These are phyloP conservation scores for Gerris buenoi DNA, from an alignment of 1,140 invertebrate genomes.

Conservation along the genomic window DNA sequence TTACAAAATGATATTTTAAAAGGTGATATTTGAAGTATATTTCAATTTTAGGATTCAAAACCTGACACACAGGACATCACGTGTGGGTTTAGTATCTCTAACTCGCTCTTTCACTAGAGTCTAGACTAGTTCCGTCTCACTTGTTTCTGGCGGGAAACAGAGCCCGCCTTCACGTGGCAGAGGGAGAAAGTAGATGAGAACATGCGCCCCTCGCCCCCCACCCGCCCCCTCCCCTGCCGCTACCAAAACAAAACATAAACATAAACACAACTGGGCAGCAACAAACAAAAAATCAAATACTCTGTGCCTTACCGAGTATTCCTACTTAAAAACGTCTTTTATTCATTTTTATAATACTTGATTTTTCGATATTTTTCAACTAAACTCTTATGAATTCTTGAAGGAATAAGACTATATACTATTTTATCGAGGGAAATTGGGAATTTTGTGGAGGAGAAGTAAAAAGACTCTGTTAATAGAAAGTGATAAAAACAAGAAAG, in stretches of 20 bases:
- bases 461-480: not conserved
- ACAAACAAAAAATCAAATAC: not conserved
- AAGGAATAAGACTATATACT: too few species aligned
- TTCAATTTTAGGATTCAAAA: too few species aligned
- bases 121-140: not conserved
- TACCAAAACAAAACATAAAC: not conserved
- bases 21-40: too few species aligned
- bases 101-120: not conserved
- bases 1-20: too few species aligned
- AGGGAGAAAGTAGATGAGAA: not conserved
- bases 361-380: too few species aligned
- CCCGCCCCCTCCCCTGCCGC: not conserved
- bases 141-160: not conserved
- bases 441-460: too few species aligned
- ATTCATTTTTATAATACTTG: not conserved
- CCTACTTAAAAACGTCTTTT: not conserved
- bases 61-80: not conserved
- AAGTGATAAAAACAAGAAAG: not conserved
- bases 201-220: not conserved
- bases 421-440: too few species aligned
- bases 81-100: not conserved
- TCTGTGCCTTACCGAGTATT: too few species aligned
- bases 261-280: not conserved
- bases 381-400: too few species aligned
- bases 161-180: not conserved